Base-by-base conservation (phyloP, 2,797 vertebrate genomes). In the Acanthiza pusilla region DNA sequence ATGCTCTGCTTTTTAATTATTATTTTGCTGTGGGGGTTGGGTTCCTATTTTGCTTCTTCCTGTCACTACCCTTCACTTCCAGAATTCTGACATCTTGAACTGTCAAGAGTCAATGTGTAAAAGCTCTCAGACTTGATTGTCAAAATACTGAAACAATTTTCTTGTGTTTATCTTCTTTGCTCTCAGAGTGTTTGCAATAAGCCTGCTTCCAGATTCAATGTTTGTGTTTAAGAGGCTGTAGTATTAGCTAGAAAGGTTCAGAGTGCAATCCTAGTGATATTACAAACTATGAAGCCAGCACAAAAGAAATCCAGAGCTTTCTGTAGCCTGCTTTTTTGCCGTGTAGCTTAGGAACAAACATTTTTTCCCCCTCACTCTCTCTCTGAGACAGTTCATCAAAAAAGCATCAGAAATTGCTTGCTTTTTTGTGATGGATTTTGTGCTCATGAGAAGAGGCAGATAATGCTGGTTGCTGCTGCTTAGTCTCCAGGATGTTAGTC, bases 81-180 rank as follows among this genome's bases (percentile, higher is more conserved):
- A 86, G 26, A 77, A 66, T 73, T 80, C 73, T 86, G 53, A 81
- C 38, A 78, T 86, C 45, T 67, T 40, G 58, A 92, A 76, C 63
- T 91, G 51, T 55, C 85, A 87, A 58, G 30, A 93, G 29, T 57
- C 42, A 77, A 65, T 6, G n/a, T 19, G 3, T 38, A 92, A 95
- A 88, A 93, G 55, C 47, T 73, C 93, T 75, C 86, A 93, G 84
- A 93, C 17, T 50, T 66, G 43, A 87, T 32, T 91, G 34, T 70
- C 94, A 94, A 94, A 95, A 85, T 68, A 77, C 88, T 53, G 85
- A 91, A 91, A 95, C 74, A 74, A 93, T 91, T 96, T 95, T 79
- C 91, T 88, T 82, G 20, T 72, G 82, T 96, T 93, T 71, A 82
- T 77, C 89, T 48, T 76, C 84, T 94, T 92, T 58, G 13, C 36